Evolutionary conservation across 2,797 vertebrate species (phyloP), one percentile per base, ranked within the genome.

Genomic region (Urosaurus nigricauda): DNA sequence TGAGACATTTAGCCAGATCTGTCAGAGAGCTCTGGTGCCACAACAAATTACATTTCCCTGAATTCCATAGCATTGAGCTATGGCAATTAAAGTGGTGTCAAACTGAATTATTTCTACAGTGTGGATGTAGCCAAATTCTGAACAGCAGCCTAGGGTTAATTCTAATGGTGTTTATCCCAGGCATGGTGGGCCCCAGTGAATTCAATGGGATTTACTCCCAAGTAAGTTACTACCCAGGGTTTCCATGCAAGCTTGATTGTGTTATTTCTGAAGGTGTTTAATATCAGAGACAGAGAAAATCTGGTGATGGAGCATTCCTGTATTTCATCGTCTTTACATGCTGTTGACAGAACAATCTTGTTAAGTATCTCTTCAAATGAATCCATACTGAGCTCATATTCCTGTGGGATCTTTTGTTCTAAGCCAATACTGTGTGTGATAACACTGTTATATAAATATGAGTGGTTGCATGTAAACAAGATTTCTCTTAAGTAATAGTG

Each of bases 381-480:
- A 47, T 19, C 73, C 16, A 47, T 19, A 14, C 35, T 43, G 56
- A 70, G 35, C 60, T 79, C 29, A 21, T 29, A n/a, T 37, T 70
- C 14, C 81, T 37, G 32, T 83, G 11, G n/a, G 43, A 40, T 83
- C 35, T 78, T 68, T 47, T 78, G 6, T 40, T 2, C 78, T 65
- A 60, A 58, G 85, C 16, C 37, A 63, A 32, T 77, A 6, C 8
- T 84, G 13, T 79, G 2, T 0, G 0, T 81, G 47, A 14, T 65
- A 85, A 74, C 53, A 58, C 63, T 63, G 82, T 94, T 94, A 94
- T 58, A 90, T 94, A 95, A 93, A 93, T 58, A 79, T 32, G n/a
- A 90, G 19, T 63, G 75, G 85, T 82, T 88, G 56, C 7, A 2
- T 56, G 89, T 95, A 94, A 94, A 93, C 88, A 94, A 90, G 17